phyloP scores from a whole-genome alignment of 1,140 invertebrate species.

The Gonioctena quinquepunctata region DNA sequence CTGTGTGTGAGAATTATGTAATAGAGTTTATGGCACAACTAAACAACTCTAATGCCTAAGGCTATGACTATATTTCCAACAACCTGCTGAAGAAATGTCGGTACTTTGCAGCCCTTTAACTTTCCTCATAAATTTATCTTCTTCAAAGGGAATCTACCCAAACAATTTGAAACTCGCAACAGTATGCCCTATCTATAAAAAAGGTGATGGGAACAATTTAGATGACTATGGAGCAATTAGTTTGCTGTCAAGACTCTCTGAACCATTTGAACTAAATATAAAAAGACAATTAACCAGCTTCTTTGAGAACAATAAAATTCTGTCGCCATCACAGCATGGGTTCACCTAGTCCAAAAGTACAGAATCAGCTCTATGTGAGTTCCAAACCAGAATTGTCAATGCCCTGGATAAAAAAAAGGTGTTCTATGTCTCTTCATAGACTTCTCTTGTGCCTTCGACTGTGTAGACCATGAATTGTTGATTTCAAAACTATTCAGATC shows the following conservation, averaged over 20 bases:
- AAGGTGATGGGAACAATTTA: not conserved
- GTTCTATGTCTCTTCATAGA: constrained; percentile 5
- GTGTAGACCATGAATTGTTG: constrained; percentile 6
- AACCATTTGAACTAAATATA: constrained; percentile 12
- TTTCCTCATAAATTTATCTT: constrained; percentile 5
- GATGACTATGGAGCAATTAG: constrained; percentile 3
- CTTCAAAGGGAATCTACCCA: not conserved
- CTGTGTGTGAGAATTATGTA: not conserved
- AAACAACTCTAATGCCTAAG: not conserved
- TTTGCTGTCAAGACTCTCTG: constrained; percentile 5
- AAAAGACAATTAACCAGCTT: not conserved
- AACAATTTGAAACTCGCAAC: not conserved
- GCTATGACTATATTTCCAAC: not conserved
- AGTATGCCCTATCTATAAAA: not conserved
- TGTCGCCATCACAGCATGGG: not conserved
- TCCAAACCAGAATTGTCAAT: not conserved
- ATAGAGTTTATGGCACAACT: not conserved
- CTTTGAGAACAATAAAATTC: constrained; percentile 8
- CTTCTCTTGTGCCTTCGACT: constrained; percentile 6
- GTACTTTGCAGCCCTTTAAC: not conserved
- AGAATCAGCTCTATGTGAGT: not conserved
- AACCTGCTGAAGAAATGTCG: not conserved
- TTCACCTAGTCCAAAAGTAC: not conserved
- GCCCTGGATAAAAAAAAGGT: not conserved
- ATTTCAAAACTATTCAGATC: too few relatives aligned